Percentiles rank a stretch among this genome's conserved stretches.
Evolutionary conservation across 2,797 vertebrate genomes (phyloP).

Genomic region (Mus caroli): DNA sequence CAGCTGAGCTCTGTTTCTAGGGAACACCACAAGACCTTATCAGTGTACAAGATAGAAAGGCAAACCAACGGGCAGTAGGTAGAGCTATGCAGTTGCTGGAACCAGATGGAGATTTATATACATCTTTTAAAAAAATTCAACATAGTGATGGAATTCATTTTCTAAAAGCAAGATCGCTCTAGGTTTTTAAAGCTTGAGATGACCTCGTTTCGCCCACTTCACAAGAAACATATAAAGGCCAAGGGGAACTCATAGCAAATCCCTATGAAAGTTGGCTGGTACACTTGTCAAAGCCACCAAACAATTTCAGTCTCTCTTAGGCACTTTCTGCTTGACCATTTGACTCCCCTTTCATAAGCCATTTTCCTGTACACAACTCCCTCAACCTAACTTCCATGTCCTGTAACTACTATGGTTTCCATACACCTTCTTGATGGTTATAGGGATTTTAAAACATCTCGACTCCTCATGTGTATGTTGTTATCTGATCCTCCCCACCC

Average conservation of each 20-base stretch:
- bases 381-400: too few relatives aligned
- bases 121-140: background rate
- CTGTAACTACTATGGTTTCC: background rate
- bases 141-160: background rate
- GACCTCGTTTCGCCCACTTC: background rate
- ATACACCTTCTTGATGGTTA: background rate
- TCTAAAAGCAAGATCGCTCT: background rate
- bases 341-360: background rate
- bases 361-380: background rate
- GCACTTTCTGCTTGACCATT: background rate
- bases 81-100: background rate
- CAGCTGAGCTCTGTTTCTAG: conserved; percentile 51
- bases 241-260: background rate
- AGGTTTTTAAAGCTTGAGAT: conserved; percentile 27
- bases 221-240: background rate
- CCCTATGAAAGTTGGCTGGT: background rate
- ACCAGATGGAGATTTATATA: conserved; percentile 12
- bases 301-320: background rate
- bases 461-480: background rate
- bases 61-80: background rate
- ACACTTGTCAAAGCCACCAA: background rate
- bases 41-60: background rate
- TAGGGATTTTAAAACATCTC: background rate
- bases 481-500: background rate
- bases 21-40: background rate